phyloP scores from a whole-genome alignment of 1,140 invertebrate genomes.

The Megalonaias nervosa region DNA sequence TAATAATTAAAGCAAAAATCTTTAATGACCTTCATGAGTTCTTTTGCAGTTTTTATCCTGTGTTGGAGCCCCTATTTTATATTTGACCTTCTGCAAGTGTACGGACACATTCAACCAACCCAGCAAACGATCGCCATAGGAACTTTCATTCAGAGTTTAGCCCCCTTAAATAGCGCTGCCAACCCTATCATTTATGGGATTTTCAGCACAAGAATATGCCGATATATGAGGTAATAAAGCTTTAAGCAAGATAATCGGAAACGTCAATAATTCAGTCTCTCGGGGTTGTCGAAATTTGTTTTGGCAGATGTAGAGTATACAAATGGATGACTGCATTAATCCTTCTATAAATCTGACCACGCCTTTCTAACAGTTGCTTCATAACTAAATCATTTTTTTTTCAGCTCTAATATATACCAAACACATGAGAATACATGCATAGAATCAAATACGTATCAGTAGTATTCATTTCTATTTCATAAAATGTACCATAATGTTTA shows the following conservation, averaged over 20 bases:
- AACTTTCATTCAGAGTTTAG: constrained; percentile 93
- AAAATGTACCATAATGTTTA: too few species aligned
- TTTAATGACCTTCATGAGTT: constrained; percentile 4
- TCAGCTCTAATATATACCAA: background rate
- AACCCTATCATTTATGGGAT: constrained; percentile 97
- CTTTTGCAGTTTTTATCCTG: constrained; percentile 87
- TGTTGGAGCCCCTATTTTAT: constrained; percentile 98
- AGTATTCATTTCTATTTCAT: too few species aligned
- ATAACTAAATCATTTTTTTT: background rate
- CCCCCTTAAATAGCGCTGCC: constrained; percentile 93
- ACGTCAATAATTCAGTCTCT: too few species aligned
- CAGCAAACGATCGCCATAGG: constrained; percentile 87
- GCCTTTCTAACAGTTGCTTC: background rate
- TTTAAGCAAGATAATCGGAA: background rate
- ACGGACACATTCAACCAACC: constrained; percentile 84
- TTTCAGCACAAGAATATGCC: constrained; percentile 88
- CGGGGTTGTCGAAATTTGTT: too few species aligned
- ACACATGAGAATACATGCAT: too few species aligned
- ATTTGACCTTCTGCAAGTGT: constrained; percentile 94
- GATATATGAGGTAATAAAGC: constrained; percentile 82
- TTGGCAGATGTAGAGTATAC: background rate
- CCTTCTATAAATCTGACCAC: background rate
- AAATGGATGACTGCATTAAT: background rate
- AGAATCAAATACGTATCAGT: too few species aligned
- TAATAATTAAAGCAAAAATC: background rate